Percentiles rank a stretch among this genome's conserved stretches.
Evolutionary conservation across 1,140 invertebrate species (phyloP).

Genomic region (Aphaenogaster ashmeadi): DNA sequence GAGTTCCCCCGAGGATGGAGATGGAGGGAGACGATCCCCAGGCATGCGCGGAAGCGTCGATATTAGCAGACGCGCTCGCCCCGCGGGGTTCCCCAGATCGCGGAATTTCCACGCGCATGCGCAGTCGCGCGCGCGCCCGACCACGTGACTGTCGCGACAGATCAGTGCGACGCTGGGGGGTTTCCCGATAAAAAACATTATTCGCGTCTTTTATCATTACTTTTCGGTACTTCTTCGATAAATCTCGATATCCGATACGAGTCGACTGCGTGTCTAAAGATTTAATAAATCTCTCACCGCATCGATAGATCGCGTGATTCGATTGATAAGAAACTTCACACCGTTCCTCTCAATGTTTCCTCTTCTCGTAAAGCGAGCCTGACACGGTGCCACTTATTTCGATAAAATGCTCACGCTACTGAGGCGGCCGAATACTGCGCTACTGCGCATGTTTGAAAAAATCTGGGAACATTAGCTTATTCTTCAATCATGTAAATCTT

Average conservation of each 20-base stretch:
- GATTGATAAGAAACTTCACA: background rate
- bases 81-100: background rate
- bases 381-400: background rate
- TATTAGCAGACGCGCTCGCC: slow-evolving; percentile 6
- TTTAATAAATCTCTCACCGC: background rate
- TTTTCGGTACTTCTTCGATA: background rate
- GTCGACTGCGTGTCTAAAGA: background rate
- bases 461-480: background rate
- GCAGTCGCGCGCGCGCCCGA: background rate
- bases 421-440: background rate
- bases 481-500: background rate
- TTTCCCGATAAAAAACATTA: background rate
- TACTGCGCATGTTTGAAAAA: slow-evolving; percentile 1
- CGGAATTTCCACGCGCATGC: background rate
- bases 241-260: background rate
- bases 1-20: slow-evolving; percentile 32
- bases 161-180: background rate
- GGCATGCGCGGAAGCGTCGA: slow-evolving; percentile 8
- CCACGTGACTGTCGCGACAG: background rate
- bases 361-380: background rate
- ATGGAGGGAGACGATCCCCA: background rate
- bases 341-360: too few relatives aligned
- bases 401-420: background rate
- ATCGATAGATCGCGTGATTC: background rate
- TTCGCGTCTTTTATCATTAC: slow-evolving; percentile 2